Percentiles rank a stretch among this genome's conserved stretches.
These are phyloP conservation scores for Geotrupes spiniger DNA, from an alignment of 2,888 invertebrate species.

Conservation along the genomic window DNA sequence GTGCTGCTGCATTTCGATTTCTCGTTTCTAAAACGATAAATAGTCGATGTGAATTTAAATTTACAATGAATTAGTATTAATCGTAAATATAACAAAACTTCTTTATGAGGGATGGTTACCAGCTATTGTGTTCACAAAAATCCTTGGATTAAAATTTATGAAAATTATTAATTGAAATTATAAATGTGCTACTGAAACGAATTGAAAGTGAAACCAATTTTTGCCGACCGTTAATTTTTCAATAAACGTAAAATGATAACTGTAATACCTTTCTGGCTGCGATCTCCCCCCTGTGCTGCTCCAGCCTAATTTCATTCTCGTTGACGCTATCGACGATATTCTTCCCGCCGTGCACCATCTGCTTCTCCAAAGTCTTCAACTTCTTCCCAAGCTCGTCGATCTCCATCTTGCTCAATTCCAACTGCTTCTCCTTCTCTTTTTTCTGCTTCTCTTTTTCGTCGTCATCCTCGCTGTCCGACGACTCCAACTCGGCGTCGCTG, in stretches of 20 bases:
- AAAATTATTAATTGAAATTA: no score
- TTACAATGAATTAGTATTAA: not conserved
- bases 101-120: no score
- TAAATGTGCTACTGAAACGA: no score
- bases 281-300: conserved; percentile 81
- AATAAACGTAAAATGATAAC: no score
- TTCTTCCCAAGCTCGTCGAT: conserved; percentile 75
- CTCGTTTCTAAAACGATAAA: conserved; percentile 51
- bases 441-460: conserved; percentile 50
- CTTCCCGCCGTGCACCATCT: conserved; percentile 90
- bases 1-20: conserved; percentile 91
- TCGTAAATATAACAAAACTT: no score
- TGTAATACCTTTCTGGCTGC: conserved; percentile 73
- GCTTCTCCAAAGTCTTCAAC: conserved; percentile 84
- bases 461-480: conserved; percentile 44
- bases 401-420: conserved; percentile 57
- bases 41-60: conserved; percentile 10
- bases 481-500: conserved; percentile 25
- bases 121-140: no score
- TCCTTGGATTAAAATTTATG: no score
- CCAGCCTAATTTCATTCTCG: conserved; percentile 86
- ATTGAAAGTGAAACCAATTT: no score
- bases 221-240: no score
- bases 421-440: conserved; percentile 48
- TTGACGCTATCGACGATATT: conserved; percentile 95